A percentile compares a stretch with the other conserved stretches of the same genome.
Conservation (phyloP, 2,797 vertebrate genomes). For the Rhabdophis nuchalis region DNA sequence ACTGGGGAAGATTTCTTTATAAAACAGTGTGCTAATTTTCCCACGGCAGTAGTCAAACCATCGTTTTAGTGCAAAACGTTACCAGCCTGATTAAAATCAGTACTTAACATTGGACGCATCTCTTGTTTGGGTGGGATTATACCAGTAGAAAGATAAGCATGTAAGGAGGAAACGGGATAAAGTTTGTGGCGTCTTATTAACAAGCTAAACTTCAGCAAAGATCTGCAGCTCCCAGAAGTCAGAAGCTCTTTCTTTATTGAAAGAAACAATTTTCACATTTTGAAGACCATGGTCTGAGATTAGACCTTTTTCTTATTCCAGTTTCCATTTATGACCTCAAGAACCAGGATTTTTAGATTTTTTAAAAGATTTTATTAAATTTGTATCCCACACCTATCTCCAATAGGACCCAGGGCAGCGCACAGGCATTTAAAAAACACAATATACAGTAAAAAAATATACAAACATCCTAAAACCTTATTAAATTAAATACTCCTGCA, state of each 20-base stretch:
- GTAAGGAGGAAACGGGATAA: neutral
- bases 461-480: no score
- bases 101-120: neutral
- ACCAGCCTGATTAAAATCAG: neutral
- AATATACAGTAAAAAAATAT: no score
- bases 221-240: neutral
- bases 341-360: no score
- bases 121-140: neutral
- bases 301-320: neutral
- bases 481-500: no score
- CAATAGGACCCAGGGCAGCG: no score
- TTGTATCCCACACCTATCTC: no score
- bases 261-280: slow-evolving; percentile 6
- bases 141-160: neutral
- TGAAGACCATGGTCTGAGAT: neutral
- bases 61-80: neutral
- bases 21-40: neutral
- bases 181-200: neutral
- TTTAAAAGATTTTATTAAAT: no score
- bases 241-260: neutral
- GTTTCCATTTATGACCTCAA: slow-evolving; percentile 7
- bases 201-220: neutral
- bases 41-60: neutral
- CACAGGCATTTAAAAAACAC: no score
- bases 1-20: neutral